Evolutionary conservation across 2,113 vertebrate species (phyloP), one percentile per base, ranked within the genome.

Genomic region (Todiramphus saurophagus): DNA sequence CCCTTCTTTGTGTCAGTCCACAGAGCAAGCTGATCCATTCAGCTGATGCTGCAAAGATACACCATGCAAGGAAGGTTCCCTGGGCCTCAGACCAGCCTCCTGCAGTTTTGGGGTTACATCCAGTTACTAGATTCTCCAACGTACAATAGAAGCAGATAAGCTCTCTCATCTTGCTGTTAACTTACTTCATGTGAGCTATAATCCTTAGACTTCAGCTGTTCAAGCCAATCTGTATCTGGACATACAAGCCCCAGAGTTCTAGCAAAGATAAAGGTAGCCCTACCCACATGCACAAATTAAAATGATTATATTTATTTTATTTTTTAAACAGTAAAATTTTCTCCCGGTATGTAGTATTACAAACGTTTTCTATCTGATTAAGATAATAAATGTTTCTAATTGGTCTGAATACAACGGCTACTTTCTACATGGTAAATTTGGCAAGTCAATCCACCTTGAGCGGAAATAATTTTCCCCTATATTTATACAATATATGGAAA

Each of bases 201-300:
- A 80, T 51, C 24, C 50, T 86, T 5, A 51, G 9, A 50, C 8
- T 15, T 69, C 35, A 35, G 13, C 2, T 76, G n/a, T 24, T 69
- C 31, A 63, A 80, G 35, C 6, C 30, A 12, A 43, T 11, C 33
- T 31, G 9, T 6, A 4, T 59, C 56, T 67, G 37, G 75, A 55
- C 6, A 7, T 39, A 60, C 9, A 4, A 37, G 25, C 20, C 15
- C 35, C 48, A 46, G 23, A 86, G 51, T 27, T 55, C 53, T 18
- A 72, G 10, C 23, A 53, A 35, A 69, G 19, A 39, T 46, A 77
- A 37, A 84, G 6, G 37, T 2, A 69, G 31, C 31, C 56, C 21
- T 72, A n/a, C 8, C 3, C 27, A 66, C 0, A 0, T 1, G 3
- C 14, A 23, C 5, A 16, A 74, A 35, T 44, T 62, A 48, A 13